Evolutionary conservation across 2,888 invertebrate species (phyloP).

Genomic region (Anarsia innoxiella): DNA sequence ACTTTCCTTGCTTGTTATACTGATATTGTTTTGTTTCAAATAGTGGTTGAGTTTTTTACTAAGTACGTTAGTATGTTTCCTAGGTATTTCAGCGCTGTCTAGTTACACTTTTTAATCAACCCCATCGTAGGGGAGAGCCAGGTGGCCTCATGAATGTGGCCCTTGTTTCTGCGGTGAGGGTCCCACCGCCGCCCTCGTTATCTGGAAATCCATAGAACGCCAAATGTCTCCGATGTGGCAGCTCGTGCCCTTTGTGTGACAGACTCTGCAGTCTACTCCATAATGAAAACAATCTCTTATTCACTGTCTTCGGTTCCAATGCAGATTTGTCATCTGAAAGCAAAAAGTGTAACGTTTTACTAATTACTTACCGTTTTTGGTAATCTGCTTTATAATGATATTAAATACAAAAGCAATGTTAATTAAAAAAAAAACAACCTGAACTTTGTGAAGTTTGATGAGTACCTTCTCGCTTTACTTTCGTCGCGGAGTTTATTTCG

Average conservation of each 20-base stretch:
- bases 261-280: constrained; percentile 65
- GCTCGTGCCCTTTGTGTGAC: constrained; percentile 57
- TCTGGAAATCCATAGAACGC: constrained; percentile 56
- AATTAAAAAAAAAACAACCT: too few species aligned
- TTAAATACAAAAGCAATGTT: too few species aligned
- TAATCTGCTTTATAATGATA: too few species aligned
- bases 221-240: constrained; percentile 57
- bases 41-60: too few species aligned
- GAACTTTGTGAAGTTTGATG: too few species aligned
- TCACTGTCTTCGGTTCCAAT: constrained; percentile 36
- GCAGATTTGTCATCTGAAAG: constrained; percentile 32
- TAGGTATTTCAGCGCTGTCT: constrained; percentile 6
- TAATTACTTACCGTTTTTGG: too few species aligned
- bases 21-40: too few species aligned
- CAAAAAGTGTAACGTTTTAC: too few species aligned
- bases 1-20: too few species aligned
- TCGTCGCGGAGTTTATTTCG: constrained; percentile 33
- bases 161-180: constrained; percentile 56
- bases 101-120: constrained; percentile 29
- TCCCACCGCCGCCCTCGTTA: constrained; percentile 30
- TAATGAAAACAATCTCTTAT: constrained; percentile 60
- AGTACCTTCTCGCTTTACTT: constrained; percentile 44
- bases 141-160: constrained; percentile 58
- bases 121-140: constrained; percentile 66
- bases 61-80: too few species aligned